Base-by-base conservation (phyloP, 2,888 invertebrate species). In the Corbicula japonica region DNA sequence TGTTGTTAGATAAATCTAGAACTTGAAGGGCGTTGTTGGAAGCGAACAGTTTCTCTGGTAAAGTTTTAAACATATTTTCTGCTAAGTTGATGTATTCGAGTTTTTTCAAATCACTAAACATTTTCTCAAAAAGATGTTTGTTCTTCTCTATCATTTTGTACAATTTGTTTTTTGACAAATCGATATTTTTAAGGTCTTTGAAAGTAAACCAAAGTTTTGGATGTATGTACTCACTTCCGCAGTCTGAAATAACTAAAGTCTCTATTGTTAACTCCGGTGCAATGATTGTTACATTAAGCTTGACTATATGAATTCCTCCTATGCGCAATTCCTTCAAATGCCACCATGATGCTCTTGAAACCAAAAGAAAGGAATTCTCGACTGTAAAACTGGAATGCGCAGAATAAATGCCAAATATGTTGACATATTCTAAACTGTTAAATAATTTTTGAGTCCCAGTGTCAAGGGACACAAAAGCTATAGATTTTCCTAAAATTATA, bases 1-100 rank as follows among this genome's bases (percentile, higher is more conserved):
- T 35, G 21, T 61, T 61, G 10, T 38, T 30, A 30, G 44, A 41
- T 18, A 61, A 10, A 28, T 61, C 44, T 44, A 61, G 41, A n/a
- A 61, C 18, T 35, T 61, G 44, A 18, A 44, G 28, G 15, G 21
- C 28, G 3, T 38, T 5, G 46, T 61, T 61, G 8, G 8, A 26
- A 8, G 1, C 46, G 23, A 46, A 61, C 1, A 61, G 8, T 8
- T 30, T 30, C 8, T 30, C 10, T 30, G 61, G 61, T 28, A 61
- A 10, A 12, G 28, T 8, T 15, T 3, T 61, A 2, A 61, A 6
- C 1, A 21, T 18, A 61, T 61, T 61, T 2, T 6, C 8, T 10
- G 61, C 61, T 38, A 61, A 18, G 8, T 35, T 1, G 0, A 61
- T 28, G 28, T 28, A 8, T 10, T 28, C 4, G 23, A 50, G 23